Conservation (phyloP, 1,140 invertebrate genomes). For the Solen grandis region DNA sequence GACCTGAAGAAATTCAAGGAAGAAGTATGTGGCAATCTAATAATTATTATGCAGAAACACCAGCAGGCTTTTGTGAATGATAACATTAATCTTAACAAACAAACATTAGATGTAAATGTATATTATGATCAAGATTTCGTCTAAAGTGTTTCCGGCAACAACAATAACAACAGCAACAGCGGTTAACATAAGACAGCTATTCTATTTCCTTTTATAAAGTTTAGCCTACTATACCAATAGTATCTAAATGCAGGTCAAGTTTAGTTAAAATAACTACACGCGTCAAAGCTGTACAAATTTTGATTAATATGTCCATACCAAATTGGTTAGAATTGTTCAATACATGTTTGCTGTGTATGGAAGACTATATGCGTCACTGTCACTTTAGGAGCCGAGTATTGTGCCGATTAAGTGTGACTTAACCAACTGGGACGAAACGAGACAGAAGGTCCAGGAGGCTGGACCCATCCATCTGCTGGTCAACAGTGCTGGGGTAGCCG, state of each 20-base stretch:
- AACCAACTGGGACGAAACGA: slow-evolving; percentile 88
- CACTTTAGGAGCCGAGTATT: slow-evolving; percentile 82
- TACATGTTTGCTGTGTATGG: too few relatives aligned
- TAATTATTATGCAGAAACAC: background rate
- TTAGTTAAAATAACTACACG: too few relatives aligned
- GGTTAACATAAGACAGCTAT: too few relatives aligned
- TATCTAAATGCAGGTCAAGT: too few relatives aligned
- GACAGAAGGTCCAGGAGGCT: slow-evolving; percentile 82
- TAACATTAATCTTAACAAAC: background rate
- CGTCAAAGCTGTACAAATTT: too few relatives aligned
- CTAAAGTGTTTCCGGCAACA: background rate
- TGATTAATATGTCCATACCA: too few relatives aligned
- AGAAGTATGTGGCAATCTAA: slow-evolving; percentile 72
- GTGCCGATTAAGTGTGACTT: slow-evolving; percentile 87
- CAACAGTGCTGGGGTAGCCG: slow-evolving; percentile 89
- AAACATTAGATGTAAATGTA: background rate
- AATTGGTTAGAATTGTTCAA: too few relatives aligned
- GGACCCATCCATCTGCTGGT: slow-evolving; percentile 88
- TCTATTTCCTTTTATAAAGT: too few relatives aligned
- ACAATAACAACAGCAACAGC: too few relatives aligned
- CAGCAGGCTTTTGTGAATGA: background rate
- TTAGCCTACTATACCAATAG: too few relatives aligned
- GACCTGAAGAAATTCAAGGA: slow-evolving; percentile 85
- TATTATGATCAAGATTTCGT: background rate
- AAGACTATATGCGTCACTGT: too few relatives aligned